Conservation (phyloP, 2,888 invertebrate genomes). For the Drosophila longiperda region DNA sequence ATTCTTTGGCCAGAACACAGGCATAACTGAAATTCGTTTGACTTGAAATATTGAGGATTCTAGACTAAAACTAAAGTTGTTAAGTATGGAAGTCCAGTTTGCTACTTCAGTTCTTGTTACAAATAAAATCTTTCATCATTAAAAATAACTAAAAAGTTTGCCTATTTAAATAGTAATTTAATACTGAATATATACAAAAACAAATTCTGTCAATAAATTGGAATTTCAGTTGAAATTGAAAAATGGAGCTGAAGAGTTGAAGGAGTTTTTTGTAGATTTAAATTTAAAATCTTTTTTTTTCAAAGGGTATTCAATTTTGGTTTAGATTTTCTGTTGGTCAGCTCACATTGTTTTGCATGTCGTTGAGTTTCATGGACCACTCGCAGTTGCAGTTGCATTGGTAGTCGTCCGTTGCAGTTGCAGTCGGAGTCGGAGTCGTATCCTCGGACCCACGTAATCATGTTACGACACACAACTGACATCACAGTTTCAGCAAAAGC, state of each 20-base stretch:
- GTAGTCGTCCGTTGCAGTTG: slow-evolving; percentile 11
- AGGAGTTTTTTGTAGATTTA: not conserved
- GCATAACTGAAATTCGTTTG: not conserved
- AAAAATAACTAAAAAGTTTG: not conserved
- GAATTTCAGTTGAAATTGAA: too few species aligned
- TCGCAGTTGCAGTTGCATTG: slow-evolving; percentile 5
- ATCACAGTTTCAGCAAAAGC: slow-evolving; percentile 81
- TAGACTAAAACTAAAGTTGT: not conserved
- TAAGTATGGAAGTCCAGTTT: not conserved
- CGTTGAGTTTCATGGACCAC: slow-evolving; percentile 2
- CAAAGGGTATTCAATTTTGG: slow-evolving; percentile 16
- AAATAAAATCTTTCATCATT: not conserved
- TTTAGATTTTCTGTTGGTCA: slow-evolving; percentile 1
- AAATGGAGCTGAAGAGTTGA: too few species aligned
- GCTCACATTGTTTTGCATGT: slow-evolving; percentile 27
- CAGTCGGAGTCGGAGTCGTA: slow-evolving; percentile 27
- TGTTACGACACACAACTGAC: slow-evolving; percentile 82
- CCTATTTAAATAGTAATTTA: too few species aligned
- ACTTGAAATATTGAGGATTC: not conserved
- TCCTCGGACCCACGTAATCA: slow-evolving; percentile 77
- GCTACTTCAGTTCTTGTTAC: not conserved
- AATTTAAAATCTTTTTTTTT: not conserved
- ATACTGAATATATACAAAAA: too few species aligned
- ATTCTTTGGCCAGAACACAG: not conserved
- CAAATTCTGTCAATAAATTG: too few species aligned